phyloP scores from a whole-genome alignment of 2,888 invertebrate genomes.

The Iphiclides podalirius region DNA sequence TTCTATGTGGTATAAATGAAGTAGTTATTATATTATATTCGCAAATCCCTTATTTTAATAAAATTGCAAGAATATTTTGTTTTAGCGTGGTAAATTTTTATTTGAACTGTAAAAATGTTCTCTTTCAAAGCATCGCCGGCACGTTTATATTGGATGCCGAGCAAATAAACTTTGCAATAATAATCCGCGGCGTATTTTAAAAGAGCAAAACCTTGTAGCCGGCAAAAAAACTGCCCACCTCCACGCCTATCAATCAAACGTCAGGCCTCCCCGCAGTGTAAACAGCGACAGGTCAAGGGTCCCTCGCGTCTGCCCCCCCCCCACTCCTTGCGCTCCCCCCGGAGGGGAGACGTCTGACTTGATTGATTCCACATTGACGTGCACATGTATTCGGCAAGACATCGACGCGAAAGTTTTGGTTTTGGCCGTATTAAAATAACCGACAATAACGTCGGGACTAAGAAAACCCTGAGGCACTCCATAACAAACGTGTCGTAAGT shows the following conservation, averaged over 20 bases:
- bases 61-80: too few species aligned
- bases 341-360: conserved; percentile 45
- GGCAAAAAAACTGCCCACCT: conserved; percentile 23
- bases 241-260: conserved; percentile 59
- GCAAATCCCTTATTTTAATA: too few species aligned
- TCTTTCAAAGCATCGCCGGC: too few species aligned
- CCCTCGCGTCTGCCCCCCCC: conserved; percentile 29
- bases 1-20: too few species aligned
- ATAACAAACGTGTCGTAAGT: too few species aligned
- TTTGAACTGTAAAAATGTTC: too few species aligned
- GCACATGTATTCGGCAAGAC: conserved; percentile 51
- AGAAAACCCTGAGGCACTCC: not conserved
- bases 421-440: conserved; percentile 7
- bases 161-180: too few species aligned
- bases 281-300: conserved; percentile 70
- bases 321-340: conserved; percentile 24
- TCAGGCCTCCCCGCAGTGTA: conserved; percentile 51
- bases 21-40: too few species aligned
- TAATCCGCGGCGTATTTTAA: too few species aligned
- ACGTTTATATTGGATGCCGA: too few species aligned
- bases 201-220: conserved; percentile 12
- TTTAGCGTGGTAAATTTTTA: too few species aligned
- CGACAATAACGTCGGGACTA: not conserved
- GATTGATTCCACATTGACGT: conserved; percentile 77
- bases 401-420: conserved; percentile 30